A percentile compares a stretch with the other conserved stretches of the same genome.
These are phyloP conservation scores for Acronicta leporina DNA, from an alignment of 2,888 invertebrate species.

Conservation along the genomic window DNA sequence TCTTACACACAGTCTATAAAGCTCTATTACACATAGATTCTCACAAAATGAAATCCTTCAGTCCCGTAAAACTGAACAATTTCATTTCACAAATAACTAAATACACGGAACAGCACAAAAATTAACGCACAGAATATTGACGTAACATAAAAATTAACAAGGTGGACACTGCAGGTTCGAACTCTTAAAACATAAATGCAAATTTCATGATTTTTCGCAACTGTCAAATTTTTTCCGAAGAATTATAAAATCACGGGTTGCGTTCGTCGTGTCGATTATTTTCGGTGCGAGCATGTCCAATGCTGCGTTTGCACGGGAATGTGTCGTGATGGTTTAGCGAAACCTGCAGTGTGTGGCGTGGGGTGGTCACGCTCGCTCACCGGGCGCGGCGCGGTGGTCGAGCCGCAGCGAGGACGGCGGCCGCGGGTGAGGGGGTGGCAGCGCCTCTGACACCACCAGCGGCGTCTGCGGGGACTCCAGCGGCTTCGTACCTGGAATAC, in stretches of 20 bases:
- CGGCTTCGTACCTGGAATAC: conserved; percentile 91
- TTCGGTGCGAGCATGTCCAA: conserved; percentile 50
- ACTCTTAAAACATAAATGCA: conserved; percentile 77
- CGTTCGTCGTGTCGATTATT: conserved; percentile 57
- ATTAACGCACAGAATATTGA: conserved; percentile 80
- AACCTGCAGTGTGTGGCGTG: conserved; percentile 80
- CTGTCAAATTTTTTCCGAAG: conserved; percentile 42
- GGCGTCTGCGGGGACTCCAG: conserved; percentile 96
- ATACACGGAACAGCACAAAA: conserved; percentile 84
- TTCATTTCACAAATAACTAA: conserved; percentile 76
- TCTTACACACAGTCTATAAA: conserved; percentile 85
- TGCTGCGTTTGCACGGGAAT: conserved; percentile 69
- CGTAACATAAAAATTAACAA: conserved; percentile 73
- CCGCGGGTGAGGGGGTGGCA: conserved; percentile 83
- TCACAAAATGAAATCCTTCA: conserved; percentile 71
- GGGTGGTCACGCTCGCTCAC: conserved; percentile 87
- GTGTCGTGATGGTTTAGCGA: conserved; percentile 69
- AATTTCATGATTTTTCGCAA: conserved; percentile 60
- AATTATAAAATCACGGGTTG: conserved; percentile 53
- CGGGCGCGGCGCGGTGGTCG: conserved; percentile 89
- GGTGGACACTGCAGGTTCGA: conserved; percentile 80
- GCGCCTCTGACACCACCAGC: conserved; percentile 87
- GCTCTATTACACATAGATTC: conserved; percentile 79
- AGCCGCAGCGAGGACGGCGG: conserved; percentile 87
- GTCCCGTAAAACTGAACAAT: conserved; percentile 56